Evolutionary conservation across 2,797 vertebrate species (phyloP), one percentile per base, ranked within the genome.

Genomic region (Margarornis squamiger): DNA sequence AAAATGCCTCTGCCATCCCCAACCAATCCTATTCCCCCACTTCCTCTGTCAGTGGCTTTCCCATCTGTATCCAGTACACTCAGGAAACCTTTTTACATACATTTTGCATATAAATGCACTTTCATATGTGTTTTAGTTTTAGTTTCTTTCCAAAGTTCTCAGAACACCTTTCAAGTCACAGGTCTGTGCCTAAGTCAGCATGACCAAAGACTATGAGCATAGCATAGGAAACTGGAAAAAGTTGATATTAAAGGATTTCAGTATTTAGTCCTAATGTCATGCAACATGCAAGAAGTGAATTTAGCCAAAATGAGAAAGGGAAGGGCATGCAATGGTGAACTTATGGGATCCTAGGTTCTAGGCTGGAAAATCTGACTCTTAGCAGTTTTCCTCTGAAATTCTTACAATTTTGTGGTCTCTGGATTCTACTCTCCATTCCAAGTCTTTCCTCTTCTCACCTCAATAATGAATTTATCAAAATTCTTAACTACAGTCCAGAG

Each of bases 391-490:
- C 48, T 71, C n/a, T 75, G 20, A 90, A 78, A 41, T 41, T 24
- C 16, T 43, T 13, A 43, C 6, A 39, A 9, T 87, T 70, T 55
- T 39, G 27, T 72, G 26, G 4, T 74, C 2, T 32, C 41, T 52
- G 22, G 34, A 27, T 14, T 70, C 46, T 65, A 18, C 5, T 45
- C 14, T 77, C 24, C 18, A 26, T 75, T 70, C 20, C 7, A 13
- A 15, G 14, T 15, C 54, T 72, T 59, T 59, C 39, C 46, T 93
- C 45, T 79, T 75, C 12, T 38, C 9, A 70, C 51, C 13, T 75
- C 57, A 92, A 26, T 75, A 92, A 88, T 30, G 10, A 90, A 81
- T 88, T 88, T 74, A 94, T 85, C 83, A 86, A 4, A 91, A 78
- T 83, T 48, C 26, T 86, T 88, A 22, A 88, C 77, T 86, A 70